Evolutionary conservation across 2,888 invertebrate genomes (phyloP), one percentile per base, ranked within the genome.

Genomic region (Muschampia plurimacula): DNA sequence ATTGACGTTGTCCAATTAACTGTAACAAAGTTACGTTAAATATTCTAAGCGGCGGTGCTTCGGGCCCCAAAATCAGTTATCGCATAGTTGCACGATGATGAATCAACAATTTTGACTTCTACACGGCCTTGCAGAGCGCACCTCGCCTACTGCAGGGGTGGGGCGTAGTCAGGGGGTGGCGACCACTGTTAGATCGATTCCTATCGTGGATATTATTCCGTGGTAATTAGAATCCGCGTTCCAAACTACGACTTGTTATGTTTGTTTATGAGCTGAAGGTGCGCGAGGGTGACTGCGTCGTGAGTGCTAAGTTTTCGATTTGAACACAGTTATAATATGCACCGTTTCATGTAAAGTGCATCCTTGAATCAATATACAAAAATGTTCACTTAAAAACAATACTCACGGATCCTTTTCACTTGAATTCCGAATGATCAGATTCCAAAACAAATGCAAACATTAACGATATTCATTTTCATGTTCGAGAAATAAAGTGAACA

Each of bases 201-300:
- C 83, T 91, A 91, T 86, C 87, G 84, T 84, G 84, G 87, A 86
- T 90, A 90, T 90, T 89, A 91, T 92, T 92, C 91, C 85, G 88
- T 86, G 87, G 87, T 92, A 93, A 93, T 93, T 93, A 93, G 92
- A 92, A 90, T 88, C 84, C 86, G 86, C 88, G 86, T 83, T 70
- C 75, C 75, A 62, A 78, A 77, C 75, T 83, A 84, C 77, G 67
- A 67, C 67, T 72, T 67, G 78, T 80, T 78, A 77, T 78, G 73
- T 72, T 9, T 22, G 22, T 22, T 22, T 22, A 22, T 22, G 22
- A 22, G 22, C 22, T 22, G 22, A 22, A 22, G 22, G 22, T 22
- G 22, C 22, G 22, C 22, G 22, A 22, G 22, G 22, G 22, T 22
- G 22, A 22, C 22, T 22, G 22, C 22, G 22, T 22, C 22, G 22